These are phyloP conservation scores for Hydrozoanthus gracilis DNA, from an alignment of 92 coral and sea anemone species.

Conservation along the genomic window DNA sequence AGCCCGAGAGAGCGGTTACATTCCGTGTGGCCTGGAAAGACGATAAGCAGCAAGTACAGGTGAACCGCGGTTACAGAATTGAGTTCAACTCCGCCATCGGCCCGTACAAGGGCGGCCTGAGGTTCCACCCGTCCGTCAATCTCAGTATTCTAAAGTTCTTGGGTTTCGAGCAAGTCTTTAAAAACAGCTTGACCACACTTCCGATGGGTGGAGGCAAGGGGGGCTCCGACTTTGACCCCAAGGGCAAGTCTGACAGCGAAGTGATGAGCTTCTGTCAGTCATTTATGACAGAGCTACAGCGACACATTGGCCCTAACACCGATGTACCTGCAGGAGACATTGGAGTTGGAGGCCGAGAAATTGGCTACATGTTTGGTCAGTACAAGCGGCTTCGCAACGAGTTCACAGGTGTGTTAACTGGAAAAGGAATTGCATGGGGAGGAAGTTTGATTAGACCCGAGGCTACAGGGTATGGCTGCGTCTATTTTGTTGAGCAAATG, in stretches of 20 bases:
- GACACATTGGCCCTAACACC: conserved; percentile 84
- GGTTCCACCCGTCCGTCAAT: conserved; percentile 87
- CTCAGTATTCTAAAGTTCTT: conserved; percentile 81
- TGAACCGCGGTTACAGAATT: conserved; percentile 83
- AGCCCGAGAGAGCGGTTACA: conserved; percentile 85
- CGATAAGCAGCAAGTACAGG: conserved; percentile 74
- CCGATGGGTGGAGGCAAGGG: conserved; percentile 96
- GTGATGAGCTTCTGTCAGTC: conserved; percentile 94
- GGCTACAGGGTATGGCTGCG: conserved; percentile 89
- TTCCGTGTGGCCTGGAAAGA: conserved; percentile 90
- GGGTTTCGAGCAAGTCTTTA: conserved; percentile 90
- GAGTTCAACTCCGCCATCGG: conserved; percentile 87
- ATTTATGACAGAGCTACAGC: conserved; percentile 87
- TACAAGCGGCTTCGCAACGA: conserved; percentile 90
- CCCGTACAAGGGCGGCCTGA: conserved; percentile 92
- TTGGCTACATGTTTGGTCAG: conserved; percentile 89
- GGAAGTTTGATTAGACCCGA: conserved; percentile 87
- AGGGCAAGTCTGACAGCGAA: conserved; percentile 85
- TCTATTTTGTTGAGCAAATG: conserved; percentile 85
- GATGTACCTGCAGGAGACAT: conserved; percentile 95
- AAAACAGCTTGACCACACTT: conserved; percentile 88
- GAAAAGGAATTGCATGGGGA: conserved; percentile 82
- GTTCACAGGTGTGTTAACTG: conserved; percentile 90
- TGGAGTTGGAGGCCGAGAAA: conserved; percentile 91
- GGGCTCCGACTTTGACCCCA: conserved; percentile 91